phyloP scores from a whole-genome alignment of 2,113 vertebrate genomes.

The Oceanodroma tethys region DNA sequence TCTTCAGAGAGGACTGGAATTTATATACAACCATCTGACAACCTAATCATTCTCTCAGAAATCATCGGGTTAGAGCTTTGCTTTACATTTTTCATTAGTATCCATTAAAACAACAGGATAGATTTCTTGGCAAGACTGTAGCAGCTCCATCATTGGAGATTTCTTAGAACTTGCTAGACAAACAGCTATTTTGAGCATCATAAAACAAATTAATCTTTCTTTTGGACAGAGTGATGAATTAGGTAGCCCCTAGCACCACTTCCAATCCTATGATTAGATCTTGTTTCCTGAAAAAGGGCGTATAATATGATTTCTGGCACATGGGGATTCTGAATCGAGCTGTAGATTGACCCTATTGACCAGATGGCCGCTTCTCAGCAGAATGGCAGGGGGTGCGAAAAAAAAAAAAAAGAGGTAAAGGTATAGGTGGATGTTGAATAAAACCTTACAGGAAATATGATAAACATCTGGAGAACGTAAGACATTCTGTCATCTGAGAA shows the following conservation, averaged over 20 bases:
- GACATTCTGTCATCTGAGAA: background rate
- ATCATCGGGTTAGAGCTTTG: background rate
- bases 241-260: background rate
- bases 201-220: constrained; percentile 4
- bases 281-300: background rate
- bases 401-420: background rate
- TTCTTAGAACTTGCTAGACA: background rate
- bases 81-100: background rate
- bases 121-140: background rate
- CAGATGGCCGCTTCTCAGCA: background rate
- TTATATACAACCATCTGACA: background rate
- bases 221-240: constrained; percentile 4
- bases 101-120: background rate
- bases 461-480: background rate
- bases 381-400: background rate
- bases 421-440: background rate
- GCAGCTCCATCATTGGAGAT: background rate
- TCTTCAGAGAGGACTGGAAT: background rate
- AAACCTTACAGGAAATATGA: background rate
- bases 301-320: constrained; percentile 2
- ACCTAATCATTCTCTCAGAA: background rate
- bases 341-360: background rate
- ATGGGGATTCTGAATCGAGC: background rate
- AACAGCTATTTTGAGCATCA: constrained; percentile 2
- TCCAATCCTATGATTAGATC: background rate